A percentile compares a stretch with the other conserved stretches of the same genome.
Conservation (phyloP, 2,888 invertebrate genomes). For the Cataglyphis rosenhaueri region DNA sequence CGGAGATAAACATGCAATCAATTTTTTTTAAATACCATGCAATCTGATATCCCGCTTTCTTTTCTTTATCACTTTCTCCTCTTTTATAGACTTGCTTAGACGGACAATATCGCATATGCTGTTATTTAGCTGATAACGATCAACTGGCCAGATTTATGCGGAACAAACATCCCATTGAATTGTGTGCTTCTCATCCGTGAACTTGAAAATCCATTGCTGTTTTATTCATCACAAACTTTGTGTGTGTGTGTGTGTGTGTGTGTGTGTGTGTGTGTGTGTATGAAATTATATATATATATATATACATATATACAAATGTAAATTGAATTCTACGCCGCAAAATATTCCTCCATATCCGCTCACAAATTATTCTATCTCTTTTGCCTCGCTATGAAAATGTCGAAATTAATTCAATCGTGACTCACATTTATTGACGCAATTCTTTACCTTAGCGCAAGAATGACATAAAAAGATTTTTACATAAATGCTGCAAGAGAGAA, state of each 20-base stretch:
- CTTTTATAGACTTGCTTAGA: constrained; percentile 50
- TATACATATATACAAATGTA: background rate
- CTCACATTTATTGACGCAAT: constrained; percentile 64
- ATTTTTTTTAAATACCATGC: constrained; percentile 49
- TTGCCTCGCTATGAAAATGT: constrained; percentile 42
- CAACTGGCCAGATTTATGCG: background rate
- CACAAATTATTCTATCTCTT: constrained; percentile 48
- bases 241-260: too few species aligned
- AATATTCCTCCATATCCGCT: constrained; percentile 18
- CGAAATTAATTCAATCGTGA: constrained; percentile 63
- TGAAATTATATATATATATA: too few species aligned
- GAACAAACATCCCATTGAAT: background rate
- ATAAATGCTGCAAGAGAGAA: background rate
- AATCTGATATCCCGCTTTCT: constrained; percentile 50
- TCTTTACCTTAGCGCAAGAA: constrained; percentile 30
- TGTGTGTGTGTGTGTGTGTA: background rate
- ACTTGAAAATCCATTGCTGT: background rate
- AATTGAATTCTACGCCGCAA: constrained; percentile 16
- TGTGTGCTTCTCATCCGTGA: background rate
- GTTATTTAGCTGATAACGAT: constrained; percentile 30
- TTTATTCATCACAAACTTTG: constrained; percentile 20
- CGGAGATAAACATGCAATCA: constrained; percentile 17
- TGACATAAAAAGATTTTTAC: constrained; percentile 30
- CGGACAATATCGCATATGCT: background rate
- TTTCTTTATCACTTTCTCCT: constrained; percentile 68